These are phyloP conservation scores for Drosophila arawakana DNA, from an alignment of 1,140 invertebrate species.

Conservation along the genomic window DNA sequence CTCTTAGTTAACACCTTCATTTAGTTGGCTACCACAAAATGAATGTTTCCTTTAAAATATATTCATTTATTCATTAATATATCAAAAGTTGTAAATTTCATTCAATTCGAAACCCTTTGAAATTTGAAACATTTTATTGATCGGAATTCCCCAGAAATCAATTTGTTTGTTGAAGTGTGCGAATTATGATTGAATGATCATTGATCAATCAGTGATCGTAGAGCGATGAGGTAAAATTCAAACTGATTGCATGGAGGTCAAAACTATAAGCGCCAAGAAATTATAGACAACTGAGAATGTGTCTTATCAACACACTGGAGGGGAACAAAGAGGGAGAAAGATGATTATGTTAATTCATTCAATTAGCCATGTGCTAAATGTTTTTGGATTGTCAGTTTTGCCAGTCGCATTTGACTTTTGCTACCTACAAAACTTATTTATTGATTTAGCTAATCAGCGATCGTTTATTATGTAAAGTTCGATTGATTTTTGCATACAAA, in stretches of 20 bases:
- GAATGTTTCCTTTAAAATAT: neutral
- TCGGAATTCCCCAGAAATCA: slow-evolving; percentile 17
- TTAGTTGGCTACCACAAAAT: slow-evolving; percentile 1
- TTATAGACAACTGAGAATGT: neutral
- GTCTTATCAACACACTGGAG: neutral
- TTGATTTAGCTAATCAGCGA: slow-evolving; percentile 81
- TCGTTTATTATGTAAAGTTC: slow-evolving; percentile 75
- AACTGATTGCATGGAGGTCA: slow-evolving; percentile 1
- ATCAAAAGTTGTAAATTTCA: neutral
- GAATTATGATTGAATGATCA: slow-evolving; percentile 3
- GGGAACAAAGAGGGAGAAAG: neutral
- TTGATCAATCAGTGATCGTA: neutral
- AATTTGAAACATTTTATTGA: slow-evolving; percentile 6
- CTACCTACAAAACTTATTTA: slow-evolving; percentile 77
- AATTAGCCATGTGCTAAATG: slow-evolving; percentile 68
- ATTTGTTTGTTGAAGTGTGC: slow-evolving; percentile 17
- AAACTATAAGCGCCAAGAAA: slow-evolving; percentile 2
- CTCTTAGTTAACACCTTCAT: slow-evolving; percentile 15
- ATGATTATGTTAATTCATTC: slow-evolving; percentile 73
- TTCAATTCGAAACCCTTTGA: slow-evolving; percentile 5
- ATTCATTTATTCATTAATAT: slow-evolving; percentile 1
- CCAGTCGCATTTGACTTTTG: slow-evolving; percentile 66
- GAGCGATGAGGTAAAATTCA: slow-evolving; percentile 7
- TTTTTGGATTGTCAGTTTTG: slow-evolving; percentile 47
- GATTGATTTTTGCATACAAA: slow-evolving; percentile 78